Base-by-base conservation (phyloP, 2,113 vertebrate species). In the Phalacrocorax pelagicus region DNA sequence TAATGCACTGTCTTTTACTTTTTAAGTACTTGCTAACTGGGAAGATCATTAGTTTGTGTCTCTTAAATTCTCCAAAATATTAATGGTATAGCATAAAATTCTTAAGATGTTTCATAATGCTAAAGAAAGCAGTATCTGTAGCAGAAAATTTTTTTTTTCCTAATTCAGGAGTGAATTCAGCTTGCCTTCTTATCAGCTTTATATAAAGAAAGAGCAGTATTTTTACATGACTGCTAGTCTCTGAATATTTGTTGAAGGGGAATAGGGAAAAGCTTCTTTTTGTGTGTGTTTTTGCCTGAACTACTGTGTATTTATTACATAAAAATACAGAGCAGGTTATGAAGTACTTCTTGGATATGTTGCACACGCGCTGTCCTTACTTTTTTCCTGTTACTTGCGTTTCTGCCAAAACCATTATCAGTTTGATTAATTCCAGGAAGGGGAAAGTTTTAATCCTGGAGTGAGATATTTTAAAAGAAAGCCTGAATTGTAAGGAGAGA, bases 371-470 rank as follows among this genome's bases (percentile, higher is more conserved):
- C 66, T 91, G 61, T 57, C 49, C 78, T 80, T 86, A 38, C 38
- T 38, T 66, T 87, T 75, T 87, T 89, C 71, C 81, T 88, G 40
- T 91, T 86, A 21, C 58, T 85, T 77, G 27, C 62, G 21, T 62
- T 89, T 72, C 59, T 93, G 86, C 78, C 84, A 95, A 95, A 95
- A 72, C 62, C 38, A 24, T 86, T 89, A 79, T 84, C 62, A 54
- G 6, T 75, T 89, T 95, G 86, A 82, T 82, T 95, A 61, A 92
- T 94, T 91, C 54, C 91, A 92, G 94, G 78, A 94, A 94, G 42
- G 58, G 52, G 63, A 44, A 92, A 81, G 74, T 85, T 82, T 62
- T 91, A 87, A 81, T 93, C 55, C 58, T 90, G 63, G 44, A 90
- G 71, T 88, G 85, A 80, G 58, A 57, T 70, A 65, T 73, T 90